A percentile compares a stretch with the other conserved stretches of the same genome.
phyloP scores from a whole-genome alignment of 2,797 vertebrate genomes.

The Amniataba percoides region DNA sequence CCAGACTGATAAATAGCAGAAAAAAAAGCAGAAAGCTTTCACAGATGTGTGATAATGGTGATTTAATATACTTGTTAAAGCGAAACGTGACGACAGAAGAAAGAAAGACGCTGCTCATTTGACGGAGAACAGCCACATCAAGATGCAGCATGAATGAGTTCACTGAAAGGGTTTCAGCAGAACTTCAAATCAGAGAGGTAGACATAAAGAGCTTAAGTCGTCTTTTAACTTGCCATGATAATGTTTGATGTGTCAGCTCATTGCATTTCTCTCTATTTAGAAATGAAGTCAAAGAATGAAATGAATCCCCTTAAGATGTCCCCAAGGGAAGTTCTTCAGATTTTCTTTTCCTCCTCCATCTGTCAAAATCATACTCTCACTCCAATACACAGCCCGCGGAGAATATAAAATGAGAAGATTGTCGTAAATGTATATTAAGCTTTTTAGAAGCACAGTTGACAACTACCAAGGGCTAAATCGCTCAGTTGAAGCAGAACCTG shows the following conservation, averaged over 20 bases:
- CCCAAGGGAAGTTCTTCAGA: conserved; percentile 72
- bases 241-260: conserved; percentile 71
- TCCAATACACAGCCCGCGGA: conserved; percentile 79
- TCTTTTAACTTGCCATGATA: conserved; percentile 68
- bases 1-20: conserved; percentile 57
- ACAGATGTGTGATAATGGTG: conserved; percentile 35
- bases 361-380: conserved; percentile 83
- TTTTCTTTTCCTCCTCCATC: conserved; percentile 73
- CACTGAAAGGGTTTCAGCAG: conserved; percentile 49
- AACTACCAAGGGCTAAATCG: conserved; percentile 78
- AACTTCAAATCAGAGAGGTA: conserved; percentile 59
- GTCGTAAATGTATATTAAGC: conserved; percentile 81
- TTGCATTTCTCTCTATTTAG: conserved; percentile 69
- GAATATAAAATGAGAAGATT: conserved; percentile 72
- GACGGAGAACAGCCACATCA: conserved; percentile 40
- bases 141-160: conserved; percentile 55
- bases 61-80: conserved; percentile 43
- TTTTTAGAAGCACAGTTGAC: conserved; percentile 79
- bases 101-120: conserved; percentile 41
- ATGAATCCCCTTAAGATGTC: conserved; percentile 76
- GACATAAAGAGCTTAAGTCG: conserved; percentile 66
- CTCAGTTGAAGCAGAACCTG: conserved; percentile 76
- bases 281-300: conserved; percentile 75
- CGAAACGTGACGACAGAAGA: conserved; percentile 29
- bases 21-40: conserved; percentile 35